phyloP scores from a whole-genome alignment of 2,113 vertebrate genomes.

The Amphiprion ocellaris region DNA sequence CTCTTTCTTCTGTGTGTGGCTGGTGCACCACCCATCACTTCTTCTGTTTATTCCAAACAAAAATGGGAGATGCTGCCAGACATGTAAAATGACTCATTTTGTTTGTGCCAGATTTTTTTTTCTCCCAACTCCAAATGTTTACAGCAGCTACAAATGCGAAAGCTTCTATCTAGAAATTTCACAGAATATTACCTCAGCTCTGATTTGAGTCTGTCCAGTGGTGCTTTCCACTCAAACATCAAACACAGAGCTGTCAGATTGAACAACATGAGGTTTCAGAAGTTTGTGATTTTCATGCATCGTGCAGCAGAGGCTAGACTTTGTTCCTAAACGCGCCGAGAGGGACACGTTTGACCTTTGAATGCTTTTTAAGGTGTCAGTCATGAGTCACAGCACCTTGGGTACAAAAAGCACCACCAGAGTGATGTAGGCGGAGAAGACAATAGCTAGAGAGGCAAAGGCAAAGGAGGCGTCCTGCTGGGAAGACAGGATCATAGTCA shows the following conservation, averaged over 20 bases:
- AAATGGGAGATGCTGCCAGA: neutral
- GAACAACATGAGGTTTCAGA: too few species aligned
- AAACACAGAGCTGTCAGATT: neutral
- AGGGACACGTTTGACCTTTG: slow-evolving; percentile 15
- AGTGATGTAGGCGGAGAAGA: slow-evolving; percentile 97
- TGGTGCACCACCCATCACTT: neutral
- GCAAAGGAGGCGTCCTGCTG: slow-evolving; percentile 97
- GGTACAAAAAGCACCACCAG: slow-evolving; percentile 96
- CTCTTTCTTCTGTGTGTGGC: slow-evolving; percentile 30
- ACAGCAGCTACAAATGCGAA: slow-evolving; percentile 6
- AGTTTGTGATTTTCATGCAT: slow-evolving; percentile 2
- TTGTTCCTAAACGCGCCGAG: neutral
- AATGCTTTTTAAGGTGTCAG: slow-evolving; percentile 21
- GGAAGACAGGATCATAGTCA: slow-evolving; percentile 96
- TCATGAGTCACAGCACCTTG: slow-evolving; percentile 84
- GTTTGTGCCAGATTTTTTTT: neutral
- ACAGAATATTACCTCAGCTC: neutral
- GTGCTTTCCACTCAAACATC: too few species aligned
- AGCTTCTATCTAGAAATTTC: neutral
- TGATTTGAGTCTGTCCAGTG: too few species aligned
- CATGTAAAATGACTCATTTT: slow-evolving; percentile 36
- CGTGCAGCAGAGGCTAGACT: neutral
- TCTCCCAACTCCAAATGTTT: slow-evolving; percentile 5
- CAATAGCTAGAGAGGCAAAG: slow-evolving; percentile 92
- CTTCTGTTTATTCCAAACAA: slow-evolving; percentile 25